These are phyloP conservation scores for Pachypeltis micranthus DNA, from an alignment of 1,140 invertebrate species.

Conservation along the genomic window DNA sequence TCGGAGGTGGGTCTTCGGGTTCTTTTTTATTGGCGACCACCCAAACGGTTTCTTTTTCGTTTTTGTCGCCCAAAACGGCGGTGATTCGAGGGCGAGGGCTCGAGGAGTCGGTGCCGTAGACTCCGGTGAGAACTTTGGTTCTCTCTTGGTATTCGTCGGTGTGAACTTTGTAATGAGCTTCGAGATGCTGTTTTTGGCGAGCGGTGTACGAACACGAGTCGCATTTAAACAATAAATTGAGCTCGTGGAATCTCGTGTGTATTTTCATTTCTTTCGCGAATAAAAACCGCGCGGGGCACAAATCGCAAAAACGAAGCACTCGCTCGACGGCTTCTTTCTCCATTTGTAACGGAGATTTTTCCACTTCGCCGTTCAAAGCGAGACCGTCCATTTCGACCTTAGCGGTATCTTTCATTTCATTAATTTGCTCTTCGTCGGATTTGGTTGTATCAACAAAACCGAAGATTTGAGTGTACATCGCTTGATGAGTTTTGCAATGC, in stretches of 20 bases:
- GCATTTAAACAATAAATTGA: conserved; percentile 50
- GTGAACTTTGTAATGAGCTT: conserved; percentile 66
- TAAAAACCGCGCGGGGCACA: conserved; percentile 63
- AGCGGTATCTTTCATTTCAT: conserved; percentile 37
- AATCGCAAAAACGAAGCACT: conserved; percentile 40
- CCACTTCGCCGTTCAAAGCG: background rate
- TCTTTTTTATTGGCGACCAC: conserved; percentile 29
- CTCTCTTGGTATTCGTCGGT: conserved; percentile 67
- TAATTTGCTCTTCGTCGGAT: conserved; percentile 53
- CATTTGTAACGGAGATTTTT: background rate
- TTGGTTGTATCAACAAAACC: conserved; percentile 49
- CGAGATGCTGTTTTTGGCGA: conserved; percentile 51
- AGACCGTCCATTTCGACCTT: conserved; percentile 5
- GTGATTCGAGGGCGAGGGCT: conserved; percentile 50
- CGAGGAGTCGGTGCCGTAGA: conserved; percentile 47
- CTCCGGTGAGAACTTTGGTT: conserved; percentile 54
- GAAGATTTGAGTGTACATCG: conserved; percentile 53
- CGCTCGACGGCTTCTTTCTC: background rate
- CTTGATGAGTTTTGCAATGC: conserved; percentile 66
- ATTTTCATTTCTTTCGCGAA: conserved; percentile 51
- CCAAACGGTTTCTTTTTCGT: conserved; percentile 33
- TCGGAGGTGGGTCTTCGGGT: conserved; percentile 4
- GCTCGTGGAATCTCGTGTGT: conserved; percentile 55
- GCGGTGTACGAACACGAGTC: conserved; percentile 67
- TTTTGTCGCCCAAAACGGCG: conserved; percentile 31